Base-by-base conservation (phyloP, 2,113 vertebrate genomes). In the Paradisaea rubra region DNA sequence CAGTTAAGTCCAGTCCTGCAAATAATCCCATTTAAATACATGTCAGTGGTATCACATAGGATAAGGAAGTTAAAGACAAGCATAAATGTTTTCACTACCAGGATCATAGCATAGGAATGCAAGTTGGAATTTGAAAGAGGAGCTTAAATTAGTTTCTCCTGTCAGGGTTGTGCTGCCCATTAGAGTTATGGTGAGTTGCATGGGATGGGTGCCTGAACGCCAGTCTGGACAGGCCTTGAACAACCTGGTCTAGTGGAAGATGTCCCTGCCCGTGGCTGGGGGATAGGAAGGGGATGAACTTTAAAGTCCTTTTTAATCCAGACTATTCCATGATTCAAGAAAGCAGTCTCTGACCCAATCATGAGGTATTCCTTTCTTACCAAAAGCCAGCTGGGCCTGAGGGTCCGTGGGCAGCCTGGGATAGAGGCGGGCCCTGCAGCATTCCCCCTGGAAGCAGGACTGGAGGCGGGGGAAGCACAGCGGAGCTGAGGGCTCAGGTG, bases 341-440 rank as follows among this genome's bases (percentile, higher is more conserved):
- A 57, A 50, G 14, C 21, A 18, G 16, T 22, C 24, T 49, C 1
- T 0, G 1, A 74, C 9, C 12, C 30, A 64, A 68, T 23, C 15
- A 4, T 5, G 5, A 83, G 44, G 7, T 2, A 25, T 13, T 88
- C 12, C 7, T 61, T 41, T 53, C 64, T 57, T 37, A 57, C 24
- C 28, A 17, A 41, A 57, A 66, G 6, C 7, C 21, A 3, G 33
- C 52, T 1, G 21, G 33, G 14, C 45, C 50, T 18, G 41, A 7
- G 14, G 8, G 10, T 31, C 35, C 4, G 0, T 0, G 2, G 17
- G 35, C 41, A 56, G n/a, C 13, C 10, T 30, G 20, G 13, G 7
- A 6, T 0, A 0, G 21, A 47, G 12, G 14, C 14, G 6, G 42
- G 6, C 7, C 15, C 2, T 0, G 0, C 12, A 22, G 27, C 12